These are phyloP conservation scores for Pipra filicauda DNA, from an alignment of 2,113 vertebrate species.

Conservation along the genomic window DNA sequence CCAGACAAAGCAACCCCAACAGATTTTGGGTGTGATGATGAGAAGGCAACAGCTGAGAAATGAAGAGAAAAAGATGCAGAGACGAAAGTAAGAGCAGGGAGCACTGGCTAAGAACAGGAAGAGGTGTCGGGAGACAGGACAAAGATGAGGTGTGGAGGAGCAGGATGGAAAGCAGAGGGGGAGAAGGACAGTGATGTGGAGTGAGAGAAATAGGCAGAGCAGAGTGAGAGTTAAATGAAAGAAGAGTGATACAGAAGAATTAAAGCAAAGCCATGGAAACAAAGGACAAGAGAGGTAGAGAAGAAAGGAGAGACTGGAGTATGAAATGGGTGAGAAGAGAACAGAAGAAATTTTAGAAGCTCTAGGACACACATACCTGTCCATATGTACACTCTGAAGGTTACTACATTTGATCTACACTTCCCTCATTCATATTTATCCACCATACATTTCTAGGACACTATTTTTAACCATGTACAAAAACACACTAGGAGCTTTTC, in stretches of 20 bases:
- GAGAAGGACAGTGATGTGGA: neutral
- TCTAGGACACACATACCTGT: neutral
- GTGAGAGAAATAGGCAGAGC: neutral
- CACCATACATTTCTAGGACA: neutral
- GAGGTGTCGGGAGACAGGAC: neutral
- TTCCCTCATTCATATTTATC: constrained; percentile 34
- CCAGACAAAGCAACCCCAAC: neutral
- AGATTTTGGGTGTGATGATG: neutral
- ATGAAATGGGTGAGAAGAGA: neutral
- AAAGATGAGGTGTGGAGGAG: neutral
- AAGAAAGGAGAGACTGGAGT: neutral
- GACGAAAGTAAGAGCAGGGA: neutral
- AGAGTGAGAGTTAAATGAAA: neutral
- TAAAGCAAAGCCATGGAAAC: neutral
- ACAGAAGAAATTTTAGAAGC: neutral
- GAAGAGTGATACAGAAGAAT: neutral
- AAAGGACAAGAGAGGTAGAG: neutral
- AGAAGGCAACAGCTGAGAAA: neutral
- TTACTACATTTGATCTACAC: neutral
- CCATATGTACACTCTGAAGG: neutral
- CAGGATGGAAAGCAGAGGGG: neutral
- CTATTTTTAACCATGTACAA: constrained; percentile 26
- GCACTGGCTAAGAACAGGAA: neutral
- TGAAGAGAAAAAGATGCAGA: neutral
- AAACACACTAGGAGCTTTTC: neutral